Percentiles rank a stretch among this genome's conserved stretches.
phyloP scores from a whole-genome alignment of 2,113 vertebrate genomes.

The Syrmaticus mikado region DNA sequence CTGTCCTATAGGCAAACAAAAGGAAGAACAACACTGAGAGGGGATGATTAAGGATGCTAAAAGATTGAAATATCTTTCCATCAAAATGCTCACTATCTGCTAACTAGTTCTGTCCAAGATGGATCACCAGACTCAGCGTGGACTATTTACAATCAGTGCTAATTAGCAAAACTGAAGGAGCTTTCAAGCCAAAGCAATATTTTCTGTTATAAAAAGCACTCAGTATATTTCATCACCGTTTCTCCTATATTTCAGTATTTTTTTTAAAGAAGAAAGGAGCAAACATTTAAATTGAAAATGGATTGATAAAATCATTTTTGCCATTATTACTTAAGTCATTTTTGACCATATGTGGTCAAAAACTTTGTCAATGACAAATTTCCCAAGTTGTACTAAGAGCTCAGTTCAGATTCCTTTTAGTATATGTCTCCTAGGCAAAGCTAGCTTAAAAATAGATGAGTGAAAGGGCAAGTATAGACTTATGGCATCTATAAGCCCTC shows the following conservation, averaged over 20 bases:
- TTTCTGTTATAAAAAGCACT: not conserved
- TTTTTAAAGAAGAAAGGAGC: not conserved
- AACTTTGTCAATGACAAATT: not conserved
- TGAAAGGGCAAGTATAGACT: not conserved
- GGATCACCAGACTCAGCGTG: not conserved
- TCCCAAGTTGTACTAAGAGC: not conserved
- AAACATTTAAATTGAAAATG: not conserved
- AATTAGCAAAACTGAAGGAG: not conserved
- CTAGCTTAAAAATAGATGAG: not conserved
- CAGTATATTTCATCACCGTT: not conserved
- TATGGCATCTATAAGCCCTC: rapidly evolving
- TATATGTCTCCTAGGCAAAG: rapidly evolving
- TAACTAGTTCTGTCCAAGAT: not conserved
- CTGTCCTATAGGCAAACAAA: not conserved
- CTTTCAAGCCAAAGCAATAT: not conserved
- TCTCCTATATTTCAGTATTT: not conserved
- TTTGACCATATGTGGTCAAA: not conserved
- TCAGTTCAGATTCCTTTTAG: not conserved
- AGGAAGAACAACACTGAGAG: not conserved
- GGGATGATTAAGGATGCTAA: not conserved
- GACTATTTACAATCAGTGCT: not conserved
- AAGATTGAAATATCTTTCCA: not conserved
- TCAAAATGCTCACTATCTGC: not conserved
- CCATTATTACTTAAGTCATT: not conserved
- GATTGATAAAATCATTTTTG: not conserved